These are phyloP conservation scores for Macrostomum cliftonense DNA, from an alignment of 2,888 invertebrate genomes.

Conservation along the genomic window DNA sequence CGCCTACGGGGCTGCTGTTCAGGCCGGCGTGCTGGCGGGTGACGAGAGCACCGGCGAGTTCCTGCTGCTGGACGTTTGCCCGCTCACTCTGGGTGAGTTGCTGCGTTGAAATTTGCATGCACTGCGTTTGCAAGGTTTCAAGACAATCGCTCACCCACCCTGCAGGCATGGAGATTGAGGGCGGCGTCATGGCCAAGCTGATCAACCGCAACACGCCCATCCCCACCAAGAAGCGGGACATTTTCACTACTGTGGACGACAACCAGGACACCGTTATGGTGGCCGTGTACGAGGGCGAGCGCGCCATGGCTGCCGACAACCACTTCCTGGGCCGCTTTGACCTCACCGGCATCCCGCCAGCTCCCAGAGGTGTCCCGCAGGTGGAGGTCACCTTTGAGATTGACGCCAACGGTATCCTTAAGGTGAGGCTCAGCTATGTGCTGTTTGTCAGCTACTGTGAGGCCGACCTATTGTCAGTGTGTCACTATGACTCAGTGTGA, in stretches of 20 bases:
- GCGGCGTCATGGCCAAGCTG: slow-evolving; percentile 97
- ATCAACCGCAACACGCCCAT: slow-evolving; percentile 94
- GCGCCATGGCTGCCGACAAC: slow-evolving; percentile 99
- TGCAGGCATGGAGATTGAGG: slow-evolving; percentile 51
- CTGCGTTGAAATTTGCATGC: neutral
- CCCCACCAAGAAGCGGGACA: slow-evolving; percentile 95
- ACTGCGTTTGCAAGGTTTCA: too few relatives aligned
- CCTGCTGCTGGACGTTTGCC: slow-evolving; percentile 88
- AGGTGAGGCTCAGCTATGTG: slow-evolving; percentile 46
- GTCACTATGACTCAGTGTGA: too few relatives aligned
- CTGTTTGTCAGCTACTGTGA: too few relatives aligned
- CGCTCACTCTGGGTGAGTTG: slow-evolving; percentile 77
- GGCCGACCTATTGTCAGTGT: too few relatives aligned
- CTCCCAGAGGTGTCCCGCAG: slow-evolving; percentile 40
- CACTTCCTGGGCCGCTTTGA: slow-evolving; percentile 95
- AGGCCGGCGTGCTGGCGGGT: slow-evolving; percentile 88
- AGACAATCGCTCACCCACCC: too few relatives aligned
- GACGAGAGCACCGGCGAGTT: slow-evolving; percentile 56
- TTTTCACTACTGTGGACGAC: slow-evolving; percentile 95
- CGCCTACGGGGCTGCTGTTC: slow-evolving; percentile 91
- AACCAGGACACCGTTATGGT: slow-evolving; percentile 98
- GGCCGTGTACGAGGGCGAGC: slow-evolving; percentile 85
- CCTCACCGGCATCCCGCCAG: slow-evolving; percentile 72
- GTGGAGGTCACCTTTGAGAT: slow-evolving; percentile 23
- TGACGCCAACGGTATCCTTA: slow-evolving; percentile 19